Conservation (phyloP, 2,888 invertebrate species). For the Gandaritis pyraliata region DNA sequence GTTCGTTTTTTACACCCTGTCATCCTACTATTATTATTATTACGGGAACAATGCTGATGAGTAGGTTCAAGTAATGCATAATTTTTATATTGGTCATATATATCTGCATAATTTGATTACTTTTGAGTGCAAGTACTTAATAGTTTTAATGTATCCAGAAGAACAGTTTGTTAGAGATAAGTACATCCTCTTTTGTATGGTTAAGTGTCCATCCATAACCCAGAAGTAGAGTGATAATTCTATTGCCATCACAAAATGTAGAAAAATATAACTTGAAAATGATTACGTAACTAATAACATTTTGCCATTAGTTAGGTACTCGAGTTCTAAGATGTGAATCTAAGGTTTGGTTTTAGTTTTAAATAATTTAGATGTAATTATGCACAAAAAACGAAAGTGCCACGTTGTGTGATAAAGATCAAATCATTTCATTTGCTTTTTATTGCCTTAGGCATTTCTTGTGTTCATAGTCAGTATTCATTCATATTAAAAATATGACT, state of each 20-base stretch:
- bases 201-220: neutral
- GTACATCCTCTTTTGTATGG: neutral
- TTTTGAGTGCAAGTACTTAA: neutral
- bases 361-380: conserved; percentile 42
- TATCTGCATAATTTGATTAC: neutral
- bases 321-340: neutral
- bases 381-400: conserved; percentile 58
- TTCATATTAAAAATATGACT: conserved; percentile 45
- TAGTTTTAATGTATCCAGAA: neutral
- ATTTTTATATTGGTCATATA: neutral
- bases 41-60: neutral
- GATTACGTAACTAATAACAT: too few relatives aligned
- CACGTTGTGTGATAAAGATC: conserved; percentile 48
- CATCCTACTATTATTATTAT: neutral
- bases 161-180: neutral
- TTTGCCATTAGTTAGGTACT: too few relatives aligned
- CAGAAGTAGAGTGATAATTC: neutral
- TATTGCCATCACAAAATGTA: too few relatives aligned
- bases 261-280: too few relatives aligned
- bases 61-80: neutral
- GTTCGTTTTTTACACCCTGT: too few relatives aligned
- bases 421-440: conserved; percentile 40
- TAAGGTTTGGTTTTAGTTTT: conserved; percentile 35
- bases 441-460: conserved; percentile 40
- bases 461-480: conserved; percentile 25